Evolutionary conservation across 2,888 invertebrate species (phyloP), one percentile per base, ranked within the genome.

Genomic region (Celastrina argiolus): DNA sequence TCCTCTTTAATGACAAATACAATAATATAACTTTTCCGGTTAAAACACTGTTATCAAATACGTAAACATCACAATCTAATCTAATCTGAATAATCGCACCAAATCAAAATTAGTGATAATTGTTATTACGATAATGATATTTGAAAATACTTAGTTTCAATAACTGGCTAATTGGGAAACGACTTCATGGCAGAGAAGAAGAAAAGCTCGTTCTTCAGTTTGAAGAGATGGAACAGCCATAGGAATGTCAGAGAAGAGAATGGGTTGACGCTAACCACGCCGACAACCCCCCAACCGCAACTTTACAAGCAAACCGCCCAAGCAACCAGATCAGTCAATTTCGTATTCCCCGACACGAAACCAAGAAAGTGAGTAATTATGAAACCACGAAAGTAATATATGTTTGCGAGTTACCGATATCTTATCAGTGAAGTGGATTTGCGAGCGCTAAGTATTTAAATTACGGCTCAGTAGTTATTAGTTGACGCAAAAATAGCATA

Each of bases 141-240:
- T 58, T 58, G 8, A n/a, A 58, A 58, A 58, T 31, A 45, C 45
- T 45, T 18, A 34, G 34, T 59, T 59, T 1, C 1, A 59, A 59
- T 18, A 5, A 22, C 10, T 36, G 12, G 16, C 34, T 59, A 16
- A 34, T 34, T 7, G 8, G 1, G 16, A 31, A 59, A 59, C 18
- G n/a, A 18, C 51, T 18, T 22, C 8, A 90, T 89, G 89, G 76
- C 85, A 42, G 89, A 90, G 36, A 89, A 87, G 72, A 89, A 87
- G 70, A 88, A 85, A 68, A 87, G 80, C 61, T 80, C 81, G 2
- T 82, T 88, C 69, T 85, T 89, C 70, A 83, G 75, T 41, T 68
- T 89, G n/a, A 88, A 81, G 67, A 78, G 87, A 45, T 84, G 82
- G 80, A 84, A 82, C 65, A 82, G 83, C 69, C 77, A 80, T 56